Percentiles rank a stretch among this genome's conserved stretches.
phyloP scores from a whole-genome alignment of 2,888 invertebrate species.

The Molanna angustata region DNA sequence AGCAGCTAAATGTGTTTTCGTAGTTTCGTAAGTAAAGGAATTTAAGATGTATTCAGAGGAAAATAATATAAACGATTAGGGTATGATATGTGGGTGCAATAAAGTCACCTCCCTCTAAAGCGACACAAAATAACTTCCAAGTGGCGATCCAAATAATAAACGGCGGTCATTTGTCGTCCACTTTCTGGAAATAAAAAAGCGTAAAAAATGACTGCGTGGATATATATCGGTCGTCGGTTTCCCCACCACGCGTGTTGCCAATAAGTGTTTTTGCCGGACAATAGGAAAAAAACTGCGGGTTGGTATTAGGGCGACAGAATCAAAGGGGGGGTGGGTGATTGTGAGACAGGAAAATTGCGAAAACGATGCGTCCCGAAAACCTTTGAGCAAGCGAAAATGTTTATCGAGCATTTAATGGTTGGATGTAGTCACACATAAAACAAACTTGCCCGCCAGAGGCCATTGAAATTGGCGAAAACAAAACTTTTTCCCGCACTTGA shows the following conservation, averaged over 20 bases:
- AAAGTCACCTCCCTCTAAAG: slow-evolving; percentile 26
- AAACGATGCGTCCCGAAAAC: slow-evolving; percentile 22
- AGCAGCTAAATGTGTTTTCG: no score
- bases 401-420: slow-evolving; percentile 31
- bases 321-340: slow-evolving; percentile 6
- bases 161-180: slow-evolving; percentile 32
- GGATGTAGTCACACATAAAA: slow-evolving; percentile 26
- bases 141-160: slow-evolving; percentile 32
- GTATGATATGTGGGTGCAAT: slow-evolving; percentile 22
- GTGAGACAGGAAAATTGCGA: slow-evolving; percentile 7
- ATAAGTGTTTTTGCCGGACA: slow-evolving; percentile 32
- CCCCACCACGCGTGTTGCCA: slow-evolving; percentile 24
- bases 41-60: no score
- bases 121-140: slow-evolving; percentile 31
- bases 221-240: slow-evolving; percentile 21
- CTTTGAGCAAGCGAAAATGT: slow-evolving; percentile 28
- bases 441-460: slow-evolving; percentile 19
- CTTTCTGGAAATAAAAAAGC: slow-evolving; percentile 31
- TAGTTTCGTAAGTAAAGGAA: no score
- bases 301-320: slow-evolving; percentile 25
- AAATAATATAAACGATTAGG: slow-evolving; percentile 15
- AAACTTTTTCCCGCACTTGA: slow-evolving; percentile 10
- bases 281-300: slow-evolving; percentile 23
- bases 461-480: slow-evolving; percentile 24
- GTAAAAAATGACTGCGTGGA: slow-evolving; percentile 28